Conservation (phyloP, 1,140 invertebrate genomes). For the Zaprionus ornatus region DNA sequence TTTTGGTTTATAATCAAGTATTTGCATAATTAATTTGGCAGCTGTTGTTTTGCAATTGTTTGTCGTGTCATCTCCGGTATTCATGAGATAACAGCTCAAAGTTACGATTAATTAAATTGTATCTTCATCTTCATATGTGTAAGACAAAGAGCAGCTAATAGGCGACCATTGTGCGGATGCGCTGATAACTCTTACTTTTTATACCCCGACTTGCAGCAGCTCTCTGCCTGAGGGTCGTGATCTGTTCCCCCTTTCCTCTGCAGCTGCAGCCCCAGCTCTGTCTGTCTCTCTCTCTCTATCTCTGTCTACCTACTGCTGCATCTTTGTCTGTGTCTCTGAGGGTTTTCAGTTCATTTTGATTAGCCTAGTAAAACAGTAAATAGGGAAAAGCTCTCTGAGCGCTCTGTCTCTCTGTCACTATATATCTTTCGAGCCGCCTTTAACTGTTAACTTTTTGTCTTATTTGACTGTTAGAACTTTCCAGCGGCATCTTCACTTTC, state of each 20-base stretch:
- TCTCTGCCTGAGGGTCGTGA: conserved; percentile 5
- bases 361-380: conserved; percentile 38
- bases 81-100: conserved; percentile 68
- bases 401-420: neutral
- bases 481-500: conserved; percentile 22
- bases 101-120: conserved; percentile 71
- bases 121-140: conserved; percentile 21
- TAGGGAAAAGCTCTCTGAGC: conserved; percentile 19
- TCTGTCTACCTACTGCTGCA: conserved; percentile 2
- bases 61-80: conserved; percentile 52
- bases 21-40: conserved; percentile 63
- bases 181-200: conserved; percentile 66
- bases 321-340: neutral
- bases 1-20: conserved; percentile 31
- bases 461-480: conserved; percentile 55
- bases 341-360: conserved; percentile 43
- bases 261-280: neutral
- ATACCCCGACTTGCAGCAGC: neutral
- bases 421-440: neutral
- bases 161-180: conserved; percentile 52
- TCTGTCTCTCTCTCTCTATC: neutral
- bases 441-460: conserved; percentile 34
- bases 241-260: neutral
- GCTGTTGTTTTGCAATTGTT: conserved; percentile 51
- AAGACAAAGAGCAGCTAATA: conserved; percentile 57